Percentiles rank a stretch among this genome's conserved stretches.
phyloP scores from a whole-genome alignment of 2,113 vertebrate species.

The Bostrychus sinensis region DNA sequence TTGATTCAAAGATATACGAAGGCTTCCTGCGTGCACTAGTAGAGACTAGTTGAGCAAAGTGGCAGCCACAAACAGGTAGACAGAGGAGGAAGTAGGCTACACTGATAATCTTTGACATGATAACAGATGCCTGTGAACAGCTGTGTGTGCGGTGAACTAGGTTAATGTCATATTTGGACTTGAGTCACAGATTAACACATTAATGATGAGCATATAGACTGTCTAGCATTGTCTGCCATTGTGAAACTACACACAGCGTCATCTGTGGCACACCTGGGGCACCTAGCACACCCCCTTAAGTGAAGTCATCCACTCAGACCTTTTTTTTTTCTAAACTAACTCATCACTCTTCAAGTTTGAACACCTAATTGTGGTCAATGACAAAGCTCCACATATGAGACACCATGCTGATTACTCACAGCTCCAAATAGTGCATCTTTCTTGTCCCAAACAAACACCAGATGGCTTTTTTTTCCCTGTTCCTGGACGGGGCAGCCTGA shows the following conservation, averaged over 20 bases:
- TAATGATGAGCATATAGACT: conserved; percentile 19
- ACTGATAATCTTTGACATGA: conserved; percentile 50
- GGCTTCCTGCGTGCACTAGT: conserved; percentile 44
- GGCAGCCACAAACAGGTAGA: conserved; percentile 51
- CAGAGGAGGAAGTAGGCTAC: conserved; percentile 49
- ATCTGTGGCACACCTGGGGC: conserved; percentile 36
- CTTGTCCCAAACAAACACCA: conserved; percentile 81
- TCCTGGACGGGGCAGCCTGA: conserved; percentile 75
- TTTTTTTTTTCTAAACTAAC: not conserved
- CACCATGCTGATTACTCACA: conserved; percentile 27
- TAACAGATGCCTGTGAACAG: conserved; percentile 60
- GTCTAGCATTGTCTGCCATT: conserved; percentile 35
- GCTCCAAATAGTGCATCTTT: conserved; percentile 48
- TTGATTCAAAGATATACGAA: not conserved
- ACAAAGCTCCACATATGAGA: conserved; percentile 22
- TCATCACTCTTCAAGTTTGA: conserved; percentile 2
- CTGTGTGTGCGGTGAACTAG: conserved; percentile 56
- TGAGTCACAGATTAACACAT: conserved; percentile 63
- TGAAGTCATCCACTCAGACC: conserved; percentile 13
- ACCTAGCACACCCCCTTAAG: conserved; percentile 3
- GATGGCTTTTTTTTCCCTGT: conserved; percentile 73
- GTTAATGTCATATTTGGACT: conserved; percentile 73
- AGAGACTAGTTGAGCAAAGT: conserved; percentile 34
- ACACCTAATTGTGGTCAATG: not conserved
- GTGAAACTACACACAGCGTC: conserved; percentile 4